Evolutionary conservation across 2,888 invertebrate species (phyloP).

Genomic region (Dinocampus coccinellae): DNA sequence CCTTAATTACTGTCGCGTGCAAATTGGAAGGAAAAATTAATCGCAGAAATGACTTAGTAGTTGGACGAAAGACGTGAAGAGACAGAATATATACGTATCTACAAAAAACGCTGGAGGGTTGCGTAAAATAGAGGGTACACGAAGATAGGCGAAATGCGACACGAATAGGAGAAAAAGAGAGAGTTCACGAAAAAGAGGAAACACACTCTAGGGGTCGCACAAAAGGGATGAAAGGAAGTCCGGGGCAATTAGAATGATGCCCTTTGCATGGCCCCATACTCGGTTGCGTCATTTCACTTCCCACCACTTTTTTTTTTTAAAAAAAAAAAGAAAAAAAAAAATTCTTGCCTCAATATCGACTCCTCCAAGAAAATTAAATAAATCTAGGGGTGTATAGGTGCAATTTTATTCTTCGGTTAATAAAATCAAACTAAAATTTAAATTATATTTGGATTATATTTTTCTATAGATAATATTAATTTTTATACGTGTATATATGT

Average conservation of each 20-base stretch:
- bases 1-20: constrained; percentile 70
- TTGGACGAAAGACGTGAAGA: constrained; percentile 39
- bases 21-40: constrained; percentile 71
- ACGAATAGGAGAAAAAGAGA: constrained; percentile 23
- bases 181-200: constrained; percentile 63
- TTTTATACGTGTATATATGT: too few relatives aligned
- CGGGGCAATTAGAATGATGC: constrained; percentile 70
- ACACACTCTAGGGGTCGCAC: constrained; percentile 64
- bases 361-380: too few relatives aligned
- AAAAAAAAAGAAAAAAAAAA: not conserved
- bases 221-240: constrained; percentile 70
- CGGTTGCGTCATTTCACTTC: constrained; percentile 23
- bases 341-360: not conserved
- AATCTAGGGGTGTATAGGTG: too few relatives aligned
- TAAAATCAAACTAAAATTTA: not conserved
- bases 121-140: constrained; percentile 19
- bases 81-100: constrained; percentile 27
- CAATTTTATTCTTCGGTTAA: too few relatives aligned
- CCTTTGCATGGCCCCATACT: constrained; percentile 56
- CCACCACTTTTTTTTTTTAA: constrained; percentile 31
- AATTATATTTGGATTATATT: not conserved
- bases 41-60: constrained; percentile 70
- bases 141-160: constrained; percentile 26
- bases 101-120: constrained; percentile 24
- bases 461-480: not conserved